phyloP scores from a whole-genome alignment of 2,888 invertebrate species.

The Trachelus tabidus region DNA sequence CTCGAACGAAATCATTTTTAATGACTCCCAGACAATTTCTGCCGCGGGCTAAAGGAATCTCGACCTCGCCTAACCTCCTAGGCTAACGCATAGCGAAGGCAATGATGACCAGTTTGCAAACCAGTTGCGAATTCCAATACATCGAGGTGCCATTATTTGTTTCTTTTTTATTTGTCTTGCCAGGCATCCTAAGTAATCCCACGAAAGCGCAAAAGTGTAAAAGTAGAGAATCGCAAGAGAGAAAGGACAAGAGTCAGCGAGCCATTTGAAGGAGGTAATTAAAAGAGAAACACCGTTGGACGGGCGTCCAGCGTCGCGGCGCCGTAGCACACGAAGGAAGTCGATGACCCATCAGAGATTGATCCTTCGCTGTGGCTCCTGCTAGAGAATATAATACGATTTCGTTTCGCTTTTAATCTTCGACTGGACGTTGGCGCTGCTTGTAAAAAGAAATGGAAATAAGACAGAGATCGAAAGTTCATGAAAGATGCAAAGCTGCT shows the following conservation, averaged over 20 bases:
- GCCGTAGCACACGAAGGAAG: slow-evolving; percentile 41
- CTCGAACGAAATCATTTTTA: neutral
- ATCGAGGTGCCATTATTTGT: too few relatives aligned
- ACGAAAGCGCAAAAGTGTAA: neutral
- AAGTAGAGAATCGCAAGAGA: neutral
- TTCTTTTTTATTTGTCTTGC: too few relatives aligned
- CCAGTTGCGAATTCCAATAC: neutral
- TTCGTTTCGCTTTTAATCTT: too few relatives aligned
- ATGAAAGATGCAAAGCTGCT: slow-evolving; percentile 31
- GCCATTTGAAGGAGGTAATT: neutral
- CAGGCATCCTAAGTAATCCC: neutral
- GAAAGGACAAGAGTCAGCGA: neutral
- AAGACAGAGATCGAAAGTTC: slow-evolving; percentile 2
- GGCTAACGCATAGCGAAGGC: neutral
- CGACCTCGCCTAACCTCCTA: neutral
- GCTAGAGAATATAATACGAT: neutral
- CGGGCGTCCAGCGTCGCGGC: slow-evolving; percentile 9
- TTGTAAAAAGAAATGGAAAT: neutral
- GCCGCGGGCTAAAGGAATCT: neutral
- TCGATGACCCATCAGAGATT: slow-evolving; percentile 41
- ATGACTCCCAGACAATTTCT: neutral
- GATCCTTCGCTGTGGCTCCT: neutral
- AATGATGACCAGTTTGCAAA: neutral
- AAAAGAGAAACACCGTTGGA: neutral
- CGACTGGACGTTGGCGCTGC: too few relatives aligned